Evolutionary conservation across 1,140 invertebrate genomes (phyloP).

Genomic region (Rhagoletis pomonella): DNA sequence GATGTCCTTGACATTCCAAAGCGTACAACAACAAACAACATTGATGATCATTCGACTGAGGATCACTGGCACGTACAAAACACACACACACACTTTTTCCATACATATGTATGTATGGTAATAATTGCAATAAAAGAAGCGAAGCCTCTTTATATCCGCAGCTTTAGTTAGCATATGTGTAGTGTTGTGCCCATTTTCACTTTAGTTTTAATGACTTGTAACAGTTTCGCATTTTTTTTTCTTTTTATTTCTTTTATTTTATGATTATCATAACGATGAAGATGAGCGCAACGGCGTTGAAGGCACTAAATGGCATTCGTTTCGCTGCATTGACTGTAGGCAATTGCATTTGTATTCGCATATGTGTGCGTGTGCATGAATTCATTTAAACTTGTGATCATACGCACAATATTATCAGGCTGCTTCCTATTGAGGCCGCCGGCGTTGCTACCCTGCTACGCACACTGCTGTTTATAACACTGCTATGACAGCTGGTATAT

Average conservation of each 20-base stretch:
- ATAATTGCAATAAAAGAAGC: not conserved
- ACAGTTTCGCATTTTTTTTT: constrained; percentile 15
- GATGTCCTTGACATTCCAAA: constrained; percentile 46
- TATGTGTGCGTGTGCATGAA: not conserved
- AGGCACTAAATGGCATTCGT: not conserved
- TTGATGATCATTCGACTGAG: not conserved
- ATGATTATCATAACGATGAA: not conserved
- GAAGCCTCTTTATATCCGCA: not conserved
- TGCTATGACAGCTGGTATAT: not conserved
- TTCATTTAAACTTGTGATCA: not conserved
- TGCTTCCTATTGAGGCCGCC: constrained; percentile 9
- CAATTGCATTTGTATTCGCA: not conserved
- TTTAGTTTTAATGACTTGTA: constrained; percentile 22
- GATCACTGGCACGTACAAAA: not conserved
- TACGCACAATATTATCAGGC: constrained; percentile 11
- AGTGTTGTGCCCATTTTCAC: constrained; percentile 21
- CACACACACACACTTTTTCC: not conserved
- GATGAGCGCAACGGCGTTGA: not conserved
- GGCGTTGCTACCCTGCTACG: constrained; percentile 32
- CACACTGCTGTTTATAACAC: not conserved
- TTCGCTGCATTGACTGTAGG: not conserved
- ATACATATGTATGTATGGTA: constrained; percentile 23
- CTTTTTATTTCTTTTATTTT: constrained; percentile 12
- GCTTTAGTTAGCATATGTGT: not conserved
- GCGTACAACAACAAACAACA: constrained; percentile 1